Base-by-base conservation (phyloP, 2,113 vertebrate genomes). In the Taxidea taxus region DNA sequence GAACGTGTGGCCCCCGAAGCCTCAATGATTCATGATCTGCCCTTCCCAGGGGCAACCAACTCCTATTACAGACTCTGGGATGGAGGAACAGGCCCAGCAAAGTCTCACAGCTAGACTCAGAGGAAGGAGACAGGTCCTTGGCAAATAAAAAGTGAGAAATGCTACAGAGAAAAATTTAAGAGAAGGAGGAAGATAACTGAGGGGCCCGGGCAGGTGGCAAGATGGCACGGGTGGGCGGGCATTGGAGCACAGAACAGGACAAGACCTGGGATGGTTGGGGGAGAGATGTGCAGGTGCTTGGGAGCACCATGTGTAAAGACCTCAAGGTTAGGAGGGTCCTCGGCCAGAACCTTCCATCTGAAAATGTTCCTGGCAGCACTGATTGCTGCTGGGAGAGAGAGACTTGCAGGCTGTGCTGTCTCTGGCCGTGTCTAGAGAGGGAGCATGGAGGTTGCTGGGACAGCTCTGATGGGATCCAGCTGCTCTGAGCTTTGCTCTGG, bases 241-340 rank as follows among this genome's bases (percentile, higher is more conserved):
- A 4, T 27, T 47, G n/a, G 56, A n/a, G 15, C 29, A 27, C 72
- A 51, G 72, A 31, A 10, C 2, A 66, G 25, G 29, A 80, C 7
- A 34, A 75, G 68, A n/a, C 2, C 2, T 56, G 25, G 31, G 31
- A 15, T 58, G 21, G 4, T 34, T 0, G 7, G 16, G 3, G 1
- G 42, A 18, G 34, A 70, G 51, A 34, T 13, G 37, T 66, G 64
- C 25, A 34, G 60, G 70, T 20, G 21, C 3, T 54, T 31, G 18
- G 39, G 21, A 68, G 44, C 0, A 31, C 29, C 96, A 91, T 83
- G 54, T 6, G 20, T 29, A 87, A 56, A 81, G 64, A 25, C 13
- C 18, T 21, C 11, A 21, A 44, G 21, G 70, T 66, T 66, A 83
- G 56, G 14, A 82, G 9, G 64, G 82, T 16, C 78, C 21, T 44